Evolutionary conservation across 1,140 invertebrate genomes (phyloP).

Genomic region (Drosophila sulfurigaster): DNA sequence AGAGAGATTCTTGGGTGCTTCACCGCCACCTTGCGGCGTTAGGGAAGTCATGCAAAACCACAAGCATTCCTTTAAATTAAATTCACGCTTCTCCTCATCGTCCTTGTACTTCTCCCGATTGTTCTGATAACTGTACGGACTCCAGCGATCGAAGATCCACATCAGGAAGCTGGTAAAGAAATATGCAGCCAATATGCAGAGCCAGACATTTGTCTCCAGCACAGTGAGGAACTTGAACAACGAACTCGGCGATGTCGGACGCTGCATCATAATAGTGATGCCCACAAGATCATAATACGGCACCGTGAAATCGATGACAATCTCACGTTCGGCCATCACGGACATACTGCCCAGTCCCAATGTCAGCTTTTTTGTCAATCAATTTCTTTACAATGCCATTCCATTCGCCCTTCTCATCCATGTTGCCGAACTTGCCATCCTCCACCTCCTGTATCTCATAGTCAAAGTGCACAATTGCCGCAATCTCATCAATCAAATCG

Average conservation of each 20-base stretch:
- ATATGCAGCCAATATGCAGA: slow-evolving; percentile 97
- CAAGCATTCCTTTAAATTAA: slow-evolving; percentile 97
- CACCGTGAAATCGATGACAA: slow-evolving; percentile 97
- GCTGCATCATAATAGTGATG: slow-evolving; percentile 91
- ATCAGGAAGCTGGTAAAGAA: slow-evolving; percentile 97
- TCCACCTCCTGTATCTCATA: slow-evolving; percentile 93
- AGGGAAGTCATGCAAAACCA: slow-evolving; percentile 99
- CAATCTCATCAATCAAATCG: slow-evolving; percentile 94
- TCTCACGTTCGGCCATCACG: slow-evolving; percentile 97
- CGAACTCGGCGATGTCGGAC: slow-evolving; percentile 90
- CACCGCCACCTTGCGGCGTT: slow-evolving; percentile 94
- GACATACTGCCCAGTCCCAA: slow-evolving; percentile 94
- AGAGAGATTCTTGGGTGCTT: slow-evolving; percentile 97
- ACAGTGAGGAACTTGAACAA: slow-evolving; percentile 99
- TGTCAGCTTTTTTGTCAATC: slow-evolving; percentile 95
- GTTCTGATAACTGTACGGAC: slow-evolving; percentile 98
- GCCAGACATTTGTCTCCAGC: slow-evolving; percentile 97
- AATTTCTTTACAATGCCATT: slow-evolving; percentile 96
- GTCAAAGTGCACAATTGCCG: slow-evolving; percentile 93
- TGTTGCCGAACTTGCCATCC: slow-evolving; percentile 93
- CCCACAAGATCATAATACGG: slow-evolving; percentile 98
- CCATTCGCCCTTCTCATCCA: slow-evolving; percentile 95
- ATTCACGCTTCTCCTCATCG: slow-evolving; percentile 97
- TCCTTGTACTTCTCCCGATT: slow-evolving; percentile 96
- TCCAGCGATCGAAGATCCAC: slow-evolving; percentile 98